Evolutionary conservation across 2,113 vertebrate genomes (phyloP), one percentile per base, ranked within the genome.

Genomic region (Amazona guildingii): DNA sequence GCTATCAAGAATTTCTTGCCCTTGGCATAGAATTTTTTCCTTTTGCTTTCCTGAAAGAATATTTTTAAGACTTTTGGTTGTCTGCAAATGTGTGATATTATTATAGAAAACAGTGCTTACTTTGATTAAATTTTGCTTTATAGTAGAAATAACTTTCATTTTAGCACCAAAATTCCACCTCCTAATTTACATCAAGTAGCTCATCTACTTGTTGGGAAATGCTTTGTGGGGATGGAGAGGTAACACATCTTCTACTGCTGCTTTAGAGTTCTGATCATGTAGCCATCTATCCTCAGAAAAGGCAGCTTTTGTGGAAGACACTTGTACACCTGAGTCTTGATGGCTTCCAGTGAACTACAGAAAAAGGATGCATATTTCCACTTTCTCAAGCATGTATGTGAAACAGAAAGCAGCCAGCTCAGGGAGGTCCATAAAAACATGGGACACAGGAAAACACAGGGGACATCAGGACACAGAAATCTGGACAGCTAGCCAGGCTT

Each of bases 51-150:
- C 25, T 66, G 33, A 67, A n/a, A 87, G 39, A 91, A 78, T 87
- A 96, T 92, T 97, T 95, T 92, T 77, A 62, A 83, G 68, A 90
- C 72, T 86, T 83, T 95, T 87, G 52, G 49, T 79, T 86, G 37
- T 86, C 67, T 89, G 48, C 62, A 81, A 87, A 95, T 69, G 28
- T 59, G 49, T 6, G 31, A 37, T 63, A 73, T 74, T 69, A 39
- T 27, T 55, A 27, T 4, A 85, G 24, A 57, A 78, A 72, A 9
- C 8, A 81, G 25, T 68, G 14, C 7, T 64, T 59, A 54, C 49
- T 90, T 75, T n/a, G 73, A 44, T 69, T 73, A 85, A 95, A 68
- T 21, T 83, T 87, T 92, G 92, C 87, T 94, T 95, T 85, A 14
- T 63, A 76, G 62, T 54, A 73, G 70, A 90, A 93, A 94, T 73